Base-by-base conservation (phyloP, 2,113 vertebrate species). In the Megaceryle maxima region DNA sequence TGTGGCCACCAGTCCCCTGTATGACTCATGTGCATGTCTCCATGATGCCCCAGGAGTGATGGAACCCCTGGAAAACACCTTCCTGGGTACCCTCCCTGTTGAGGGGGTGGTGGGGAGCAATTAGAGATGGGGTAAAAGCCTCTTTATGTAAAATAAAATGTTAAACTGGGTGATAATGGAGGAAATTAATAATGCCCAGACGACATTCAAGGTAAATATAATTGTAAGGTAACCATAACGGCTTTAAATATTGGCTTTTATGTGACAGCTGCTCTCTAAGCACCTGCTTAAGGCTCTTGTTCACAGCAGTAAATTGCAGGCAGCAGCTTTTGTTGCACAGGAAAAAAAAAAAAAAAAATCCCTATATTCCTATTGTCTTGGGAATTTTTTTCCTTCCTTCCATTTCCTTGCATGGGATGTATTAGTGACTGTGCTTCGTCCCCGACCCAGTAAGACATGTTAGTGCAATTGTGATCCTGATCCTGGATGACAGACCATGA, bases 201-300 rank as follows among this genome's bases (percentile, higher is more conserved):
- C 92, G 95, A 93, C 7, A 7, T 46, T 93, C 59, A 90, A 94
- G 91, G 93, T 95, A 95, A 94, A 94, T 93, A 93, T 77, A 95
- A 90, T 93, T 87, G 88, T 80, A 96, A 85, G 70, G 94, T 92
- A 93, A 96, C 96, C 96, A 97, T n/a, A 39, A 64, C 53, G 66
- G 84, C 94, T 93, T 96, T 90, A 94, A 96, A 90, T 88, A 66
- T 75, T 88, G 76, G 80, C 88, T 88, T 84, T 91, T 73, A 70
- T 69, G 64, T 95, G 93, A 73, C 97, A 98, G 94, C 96, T 97
- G 96, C 87, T 94, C 95, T 95, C 64, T 64, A 41, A 95, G 84
- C 97, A 96, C 96, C 97, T 97, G 95, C 89, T 87, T 53, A 15
- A n/a, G 57, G 37, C 62, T 92, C 68, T 86, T 78, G 41, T 41